Conservation (phyloP, 2,113 vertebrate species). For the Syngnathus typhle region DNA sequence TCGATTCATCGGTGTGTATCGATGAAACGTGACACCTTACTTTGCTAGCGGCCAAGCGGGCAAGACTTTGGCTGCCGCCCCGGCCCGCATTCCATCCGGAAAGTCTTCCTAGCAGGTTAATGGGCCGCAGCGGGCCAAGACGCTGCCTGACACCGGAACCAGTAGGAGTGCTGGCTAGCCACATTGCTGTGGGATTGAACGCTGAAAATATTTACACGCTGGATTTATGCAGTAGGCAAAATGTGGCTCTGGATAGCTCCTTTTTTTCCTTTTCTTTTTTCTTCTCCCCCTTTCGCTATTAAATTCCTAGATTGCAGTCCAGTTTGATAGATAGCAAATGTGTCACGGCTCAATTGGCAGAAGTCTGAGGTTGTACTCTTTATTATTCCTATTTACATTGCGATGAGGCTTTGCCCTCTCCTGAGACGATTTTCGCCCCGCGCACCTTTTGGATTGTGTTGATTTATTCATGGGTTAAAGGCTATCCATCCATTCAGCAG, state of each 20-base stretch:
- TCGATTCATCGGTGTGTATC: too few relatives aligned
- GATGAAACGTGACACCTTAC: too few relatives aligned
- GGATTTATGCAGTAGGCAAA: too few relatives aligned
- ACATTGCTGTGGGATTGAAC: not conserved
- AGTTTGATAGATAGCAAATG: not conserved
- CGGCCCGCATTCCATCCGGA: conserved; percentile 30
- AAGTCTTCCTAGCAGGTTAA: conserved; percentile 57
- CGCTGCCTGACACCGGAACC: conserved; percentile 40
- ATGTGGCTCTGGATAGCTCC: too few relatives aligned
- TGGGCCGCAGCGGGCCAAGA: conserved; percentile 41
- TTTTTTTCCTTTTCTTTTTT: too few relatives aligned
- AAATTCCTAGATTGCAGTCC: not conserved
- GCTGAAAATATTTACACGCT: not conserved
- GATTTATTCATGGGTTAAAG: not conserved
- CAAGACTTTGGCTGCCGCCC: conserved; percentile 42
- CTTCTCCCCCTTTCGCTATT: too few relatives aligned
- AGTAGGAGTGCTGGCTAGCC: conserved; percentile 21
- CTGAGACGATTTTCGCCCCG: not conserved
- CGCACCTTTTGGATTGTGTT: conserved; percentile 5
- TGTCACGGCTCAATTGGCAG: not conserved
- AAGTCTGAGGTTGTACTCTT: not conserved
- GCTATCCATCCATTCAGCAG: not conserved
- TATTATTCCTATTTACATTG: not conserved
- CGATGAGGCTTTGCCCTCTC: not conserved
- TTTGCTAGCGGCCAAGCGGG: conserved; percentile 28